A percentile compares a stretch with the other conserved stretches of the same genome.
Evolutionary conservation across 2,888 invertebrate genomes (phyloP).

Genomic region (Galeopsomyia nigrocyanea): DNA sequence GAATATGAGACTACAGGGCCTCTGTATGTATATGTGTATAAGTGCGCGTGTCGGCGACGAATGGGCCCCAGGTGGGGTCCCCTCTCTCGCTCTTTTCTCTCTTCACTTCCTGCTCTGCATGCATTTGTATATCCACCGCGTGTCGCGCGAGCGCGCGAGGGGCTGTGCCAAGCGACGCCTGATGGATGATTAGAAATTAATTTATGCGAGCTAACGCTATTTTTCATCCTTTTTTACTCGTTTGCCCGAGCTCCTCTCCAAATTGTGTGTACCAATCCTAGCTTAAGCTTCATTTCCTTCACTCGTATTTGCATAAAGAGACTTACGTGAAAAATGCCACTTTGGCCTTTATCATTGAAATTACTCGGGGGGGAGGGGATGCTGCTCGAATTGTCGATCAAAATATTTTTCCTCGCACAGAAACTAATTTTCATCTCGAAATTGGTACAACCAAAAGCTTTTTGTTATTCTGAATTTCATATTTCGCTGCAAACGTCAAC

Average conservation of each 20-base stretch:
- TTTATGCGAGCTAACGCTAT: slow-evolving; percentile 7
- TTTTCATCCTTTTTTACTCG: no score
- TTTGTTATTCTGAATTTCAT: no score
- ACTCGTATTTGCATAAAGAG: no score
- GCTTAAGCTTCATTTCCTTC: no score
- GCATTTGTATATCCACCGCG: slow-evolving; percentile 41
- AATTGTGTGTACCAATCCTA: no score
- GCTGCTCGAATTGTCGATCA: no score
- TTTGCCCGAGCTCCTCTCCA: no score
- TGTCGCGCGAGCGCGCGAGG: slow-evolving; percentile 26
- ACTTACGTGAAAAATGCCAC: no score
- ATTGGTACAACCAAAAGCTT: background rate
- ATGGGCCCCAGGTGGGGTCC: slow-evolving; percentile 65
- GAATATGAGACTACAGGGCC: slow-evolving; percentile 59
- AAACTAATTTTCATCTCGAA: background rate
- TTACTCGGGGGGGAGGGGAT: no score
- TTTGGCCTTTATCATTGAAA: no score
- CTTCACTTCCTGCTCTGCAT: slow-evolving; percentile 31
- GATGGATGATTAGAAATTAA: slow-evolving; percentile 23
- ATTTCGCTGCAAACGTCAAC: no score
- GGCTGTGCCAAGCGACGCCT: slow-evolving; percentile 53
- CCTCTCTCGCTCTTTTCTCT: slow-evolving; percentile 50
- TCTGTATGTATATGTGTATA: slow-evolving; percentile 3
- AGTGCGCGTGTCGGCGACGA: slow-evolving; percentile 44
- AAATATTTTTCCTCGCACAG: no score